phyloP scores from a whole-genome alignment of 2,797 vertebrate species.

The Paguma larvata region DNA sequence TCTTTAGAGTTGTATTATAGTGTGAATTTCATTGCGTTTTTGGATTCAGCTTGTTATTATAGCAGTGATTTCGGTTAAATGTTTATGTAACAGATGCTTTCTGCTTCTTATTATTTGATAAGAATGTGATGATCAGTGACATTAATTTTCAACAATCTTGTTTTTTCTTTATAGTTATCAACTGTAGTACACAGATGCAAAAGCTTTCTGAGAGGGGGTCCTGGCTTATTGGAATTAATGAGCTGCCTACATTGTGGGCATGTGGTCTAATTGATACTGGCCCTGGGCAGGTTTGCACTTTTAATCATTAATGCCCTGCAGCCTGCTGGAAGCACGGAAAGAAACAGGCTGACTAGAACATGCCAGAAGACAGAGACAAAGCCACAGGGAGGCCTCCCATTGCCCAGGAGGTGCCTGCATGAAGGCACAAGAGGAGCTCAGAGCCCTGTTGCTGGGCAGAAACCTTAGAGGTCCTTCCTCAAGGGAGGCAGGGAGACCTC shows the following conservation, averaged over 20 bases:
- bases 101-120: slow-evolving; percentile 63
- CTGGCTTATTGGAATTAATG: slow-evolving; percentile 70
- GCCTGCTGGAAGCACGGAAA: slow-evolving; percentile 69
- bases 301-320: slow-evolving; percentile 77
- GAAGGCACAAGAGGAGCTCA: not conserved
- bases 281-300: slow-evolving; percentile 70
- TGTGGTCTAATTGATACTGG: slow-evolving; percentile 67
- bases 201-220: slow-evolving; percentile 44
- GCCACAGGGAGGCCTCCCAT: slow-evolving; percentile 5
- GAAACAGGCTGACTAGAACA: slow-evolving; percentile 57
- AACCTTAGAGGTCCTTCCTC: slow-evolving; percentile 26
- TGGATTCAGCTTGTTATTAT: slow-evolving; percentile 65
- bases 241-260: slow-evolving; percentile 58
- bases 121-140: slow-evolving; percentile 74
- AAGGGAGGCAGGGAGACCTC: not conserved
- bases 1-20: slow-evolving; percentile 59
- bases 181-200: slow-evolving; percentile 27
- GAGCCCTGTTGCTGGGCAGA: not conserved
- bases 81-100: slow-evolving; percentile 62
- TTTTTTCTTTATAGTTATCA: slow-evolving; percentile 72
- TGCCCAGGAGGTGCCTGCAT: slow-evolving; percentile 31
- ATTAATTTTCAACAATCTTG: slow-evolving; percentile 69
- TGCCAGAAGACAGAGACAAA: slow-evolving; percentile 1
- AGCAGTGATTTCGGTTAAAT: slow-evolving; percentile 56
- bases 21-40: slow-evolving; percentile 65